A percentile compares a stretch with the other conserved stretches of the same genome.
Evolutionary conservation across 2,113 vertebrate genomes (phyloP).

Genomic region (Tetrao urogallus): DNA sequence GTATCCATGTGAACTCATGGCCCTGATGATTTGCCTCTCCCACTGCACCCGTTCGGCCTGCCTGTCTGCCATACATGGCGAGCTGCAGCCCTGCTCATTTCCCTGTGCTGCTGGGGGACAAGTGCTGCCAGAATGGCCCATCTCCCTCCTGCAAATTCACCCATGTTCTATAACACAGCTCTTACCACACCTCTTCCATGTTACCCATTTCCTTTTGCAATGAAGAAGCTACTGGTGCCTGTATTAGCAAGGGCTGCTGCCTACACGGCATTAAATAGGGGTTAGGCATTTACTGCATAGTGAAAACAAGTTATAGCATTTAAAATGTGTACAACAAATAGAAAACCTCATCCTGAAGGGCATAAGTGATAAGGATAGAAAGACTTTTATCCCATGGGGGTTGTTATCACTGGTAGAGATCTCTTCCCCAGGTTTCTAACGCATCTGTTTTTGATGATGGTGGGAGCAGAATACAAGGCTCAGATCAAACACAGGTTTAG

Average conservation of each 20-base stretch:
- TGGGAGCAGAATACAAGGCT: neutral
- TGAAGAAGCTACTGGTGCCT: neutral
- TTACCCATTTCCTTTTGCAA: neutral
- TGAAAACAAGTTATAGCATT: neutral
- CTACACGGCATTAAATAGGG: neutral
- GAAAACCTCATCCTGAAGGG: neutral
- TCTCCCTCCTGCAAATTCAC: neutral
- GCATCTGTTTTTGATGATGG: neutral
- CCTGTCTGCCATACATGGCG: neutral
- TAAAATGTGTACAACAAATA: neutral
- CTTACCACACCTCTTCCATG: neutral
- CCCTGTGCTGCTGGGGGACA: neutral
- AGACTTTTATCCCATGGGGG: neutral
- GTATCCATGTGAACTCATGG: neutral
- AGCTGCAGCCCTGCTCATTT: neutral
- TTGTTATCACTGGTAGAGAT: neutral
- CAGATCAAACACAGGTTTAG: neutral
- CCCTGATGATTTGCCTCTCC: neutral
- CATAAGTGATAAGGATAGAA: neutral
- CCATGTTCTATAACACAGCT: neutral
- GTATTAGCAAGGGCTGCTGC: accelerated
- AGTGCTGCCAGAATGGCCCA: neutral
- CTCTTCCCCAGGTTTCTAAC: neutral
- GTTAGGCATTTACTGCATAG: neutral
- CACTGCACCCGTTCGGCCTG: neutral